Evolutionary conservation across 2,888 invertebrate species (phyloP).

Genomic region (Dichetophora obliterata): DNA sequence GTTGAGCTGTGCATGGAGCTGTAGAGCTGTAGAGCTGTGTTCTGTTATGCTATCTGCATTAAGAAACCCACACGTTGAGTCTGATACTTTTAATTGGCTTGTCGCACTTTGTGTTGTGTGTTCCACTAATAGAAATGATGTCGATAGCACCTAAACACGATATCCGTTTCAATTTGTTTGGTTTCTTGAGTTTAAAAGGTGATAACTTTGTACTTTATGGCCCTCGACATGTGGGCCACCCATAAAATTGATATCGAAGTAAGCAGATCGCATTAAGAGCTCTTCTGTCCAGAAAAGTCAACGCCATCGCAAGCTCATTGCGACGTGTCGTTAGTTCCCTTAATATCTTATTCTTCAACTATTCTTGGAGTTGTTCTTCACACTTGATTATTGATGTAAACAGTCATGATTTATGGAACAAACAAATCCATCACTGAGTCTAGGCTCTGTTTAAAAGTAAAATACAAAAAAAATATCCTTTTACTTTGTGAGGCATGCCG

Average conservation of each 20-base stretch:
- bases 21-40: not conserved
- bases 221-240: conserved; percentile 71
- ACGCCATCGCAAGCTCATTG: not conserved
- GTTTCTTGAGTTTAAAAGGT: conserved; percentile 71
- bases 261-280: conserved; percentile 25
- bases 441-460: no score
- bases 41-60: not conserved
- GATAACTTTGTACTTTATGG: conserved; percentile 70
- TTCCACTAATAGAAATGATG: conserved; percentile 66
- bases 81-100: conserved; percentile 66
- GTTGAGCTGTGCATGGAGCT: not conserved
- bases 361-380: not conserved
- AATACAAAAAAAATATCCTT: no score
- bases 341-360: conserved; percentile 12
- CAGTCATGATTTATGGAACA: conserved; percentile 10
- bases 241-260: conserved; percentile 51
- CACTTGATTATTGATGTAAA: conserved; percentile 19
- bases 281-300: not conserved
- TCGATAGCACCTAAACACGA: conserved; percentile 71
- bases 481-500: no score
- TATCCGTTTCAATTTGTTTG: conserved; percentile 71
- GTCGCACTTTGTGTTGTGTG: conserved; percentile 56
- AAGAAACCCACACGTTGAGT: conserved; percentile 51
- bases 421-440: not conserved
- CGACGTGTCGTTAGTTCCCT: conserved; percentile 4